A percentile compares a stretch with the other conserved stretches of the same genome.
Conservation (phyloP, 2,797 vertebrate species). For the Alcedo atthis region DNA sequence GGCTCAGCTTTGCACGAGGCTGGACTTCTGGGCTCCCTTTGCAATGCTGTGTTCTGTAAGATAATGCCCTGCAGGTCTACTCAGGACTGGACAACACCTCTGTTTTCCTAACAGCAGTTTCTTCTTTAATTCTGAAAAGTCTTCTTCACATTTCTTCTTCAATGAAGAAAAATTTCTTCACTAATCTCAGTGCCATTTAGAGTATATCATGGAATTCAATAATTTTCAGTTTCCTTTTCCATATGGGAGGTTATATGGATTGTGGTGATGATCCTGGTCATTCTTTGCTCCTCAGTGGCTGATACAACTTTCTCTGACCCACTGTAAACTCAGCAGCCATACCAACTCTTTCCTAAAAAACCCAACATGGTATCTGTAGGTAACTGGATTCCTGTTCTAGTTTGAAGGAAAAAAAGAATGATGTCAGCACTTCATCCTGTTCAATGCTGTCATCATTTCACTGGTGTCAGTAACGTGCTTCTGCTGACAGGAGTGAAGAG, state of each 20-base stretch:
- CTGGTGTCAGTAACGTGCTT: neutral
- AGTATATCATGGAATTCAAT: neutral
- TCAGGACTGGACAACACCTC: neutral
- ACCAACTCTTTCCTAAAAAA: neutral
- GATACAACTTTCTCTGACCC: neutral
- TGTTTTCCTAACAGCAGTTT: neutral
- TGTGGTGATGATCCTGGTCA: neutral
- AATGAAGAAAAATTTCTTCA: too few species aligned
- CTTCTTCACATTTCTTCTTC: neutral
- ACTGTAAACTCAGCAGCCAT: neutral
- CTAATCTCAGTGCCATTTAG: too few species aligned
- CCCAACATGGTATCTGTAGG: neutral
- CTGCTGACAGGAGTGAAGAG: neutral
- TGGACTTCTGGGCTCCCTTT: neutral
- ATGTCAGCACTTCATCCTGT: neutral
- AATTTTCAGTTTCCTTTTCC: neutral
- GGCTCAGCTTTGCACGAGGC: neutral
- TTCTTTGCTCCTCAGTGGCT: neutral
- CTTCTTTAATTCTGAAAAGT: neutral
- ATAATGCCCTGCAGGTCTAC: neutral
- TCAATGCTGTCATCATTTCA: neutral
- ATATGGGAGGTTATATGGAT: neutral
- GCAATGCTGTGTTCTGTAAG: neutral
- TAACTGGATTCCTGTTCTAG: neutral
- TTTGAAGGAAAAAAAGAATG: neutral